phyloP scores from a whole-genome alignment of 2,113 vertebrate species.

The Paralichthys olivaceus region DNA sequence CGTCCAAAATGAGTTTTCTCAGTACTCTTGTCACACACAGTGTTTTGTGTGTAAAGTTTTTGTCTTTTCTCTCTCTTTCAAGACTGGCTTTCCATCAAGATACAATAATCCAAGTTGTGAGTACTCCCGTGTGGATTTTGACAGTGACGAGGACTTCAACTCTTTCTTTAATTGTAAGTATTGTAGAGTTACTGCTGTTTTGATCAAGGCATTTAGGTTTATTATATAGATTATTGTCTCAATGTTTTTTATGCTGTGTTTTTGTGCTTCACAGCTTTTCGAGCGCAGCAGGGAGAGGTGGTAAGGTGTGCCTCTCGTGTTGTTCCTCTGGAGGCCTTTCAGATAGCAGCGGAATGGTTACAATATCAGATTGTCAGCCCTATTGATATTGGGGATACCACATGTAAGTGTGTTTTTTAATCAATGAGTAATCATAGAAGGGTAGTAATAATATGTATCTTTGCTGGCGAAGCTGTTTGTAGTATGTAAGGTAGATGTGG shows the following conservation, averaged over 20 bases:
- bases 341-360: conserved; percentile 92
- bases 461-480: too few relatives aligned
- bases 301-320: conserved; percentile 90
- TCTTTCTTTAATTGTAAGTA: conserved; percentile 92
- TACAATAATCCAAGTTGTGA: conserved; percentile 90
- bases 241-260: not conserved
- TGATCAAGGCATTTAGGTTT: not conserved
- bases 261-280: conserved; percentile 83
- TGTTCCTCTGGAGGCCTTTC: conserved; percentile 90
- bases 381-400: conserved; percentile 83
- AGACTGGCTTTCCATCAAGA: conserved; percentile 95
- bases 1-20: too few relatives aligned
- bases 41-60: not conserved
- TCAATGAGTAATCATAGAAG: too few relatives aligned
- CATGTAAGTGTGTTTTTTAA: conserved; percentile 81
- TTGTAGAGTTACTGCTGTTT: not conserved
- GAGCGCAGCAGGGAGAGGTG: conserved; percentile 91
- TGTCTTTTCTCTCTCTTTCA: conserved; percentile 3
- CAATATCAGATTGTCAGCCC: conserved; percentile 87
- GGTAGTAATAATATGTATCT: too few relatives aligned
- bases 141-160: conserved; percentile 96
- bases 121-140: conserved; percentile 95
- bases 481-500: too few relatives aligned
- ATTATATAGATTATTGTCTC: too few relatives aligned
- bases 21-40: too few relatives aligned